Base-by-base conservation (phyloP, 2,113 vertebrate genomes). In the Pygoscelis antarcticus region DNA sequence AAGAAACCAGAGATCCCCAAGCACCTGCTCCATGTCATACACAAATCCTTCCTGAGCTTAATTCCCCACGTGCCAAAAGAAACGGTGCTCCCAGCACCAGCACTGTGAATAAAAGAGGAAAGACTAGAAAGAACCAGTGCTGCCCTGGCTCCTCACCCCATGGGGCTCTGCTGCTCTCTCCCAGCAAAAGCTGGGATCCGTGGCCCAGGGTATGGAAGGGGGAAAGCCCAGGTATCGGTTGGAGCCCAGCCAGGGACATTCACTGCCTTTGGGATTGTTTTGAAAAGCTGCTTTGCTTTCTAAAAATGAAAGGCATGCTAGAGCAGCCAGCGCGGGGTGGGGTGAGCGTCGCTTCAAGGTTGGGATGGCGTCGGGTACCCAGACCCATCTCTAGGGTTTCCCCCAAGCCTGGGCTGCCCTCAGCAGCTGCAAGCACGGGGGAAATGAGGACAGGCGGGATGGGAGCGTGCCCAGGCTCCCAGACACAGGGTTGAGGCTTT, bases 241-340 rank as follows among this genome's bases (percentile, higher is more conserved):
- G 90, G 85, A 95, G 19, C 52, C 15, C 65, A 71, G 79, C 88
- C 94, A 96, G 70, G 91, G 68, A 87, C 42, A 52, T 77, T 89
- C 57, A 64, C 83, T 68, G 79, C 87, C 81, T 91, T 95, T 75
- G 80, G 92, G 87, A 75, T 77, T 90, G 85, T 94, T 95, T 87
- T 75, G 79, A 94, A 90, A 82, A 89, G 66, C 79, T 80, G 64
- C 47, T 89, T 93, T 0, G 6, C 68, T 90, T 90, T 95, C 76
- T 95, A 76, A 80, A 91, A 96, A 90, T 93, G 89, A 57, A 87
- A 90, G 84, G 87, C 74, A 87, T 64, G 84, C 84, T 69, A 34
- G 62, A 95, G 87, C 83, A 95, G 91, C 69, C 6, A 0, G 49
- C 5, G 2, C 3, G 10, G 96, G 87, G 89, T 66, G 71, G 85